Conservation (phyloP, 2,113 vertebrate species). For the Crotophaga sulcirostris region DNA sequence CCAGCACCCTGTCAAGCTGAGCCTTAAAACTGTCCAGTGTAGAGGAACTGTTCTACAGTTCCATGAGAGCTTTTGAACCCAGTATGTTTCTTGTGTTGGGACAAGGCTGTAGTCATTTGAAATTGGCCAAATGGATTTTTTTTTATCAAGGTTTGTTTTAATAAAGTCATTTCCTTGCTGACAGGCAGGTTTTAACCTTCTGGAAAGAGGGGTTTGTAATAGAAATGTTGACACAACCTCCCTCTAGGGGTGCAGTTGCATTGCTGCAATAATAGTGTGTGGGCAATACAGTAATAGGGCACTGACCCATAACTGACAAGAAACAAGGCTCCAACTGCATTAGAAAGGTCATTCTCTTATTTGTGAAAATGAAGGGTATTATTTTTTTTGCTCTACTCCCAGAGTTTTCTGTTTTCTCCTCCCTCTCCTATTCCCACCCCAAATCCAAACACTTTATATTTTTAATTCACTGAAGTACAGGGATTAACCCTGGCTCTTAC, state of each 20-base stretch:
- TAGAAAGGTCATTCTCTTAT: constrained; percentile 60
- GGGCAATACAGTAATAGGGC: constrained; percentile 52
- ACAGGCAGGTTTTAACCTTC: constrained; percentile 66
- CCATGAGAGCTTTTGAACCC: not conserved
- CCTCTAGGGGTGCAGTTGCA: constrained; percentile 62
- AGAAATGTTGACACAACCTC: constrained; percentile 76
- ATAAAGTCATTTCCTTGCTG: constrained; percentile 67
- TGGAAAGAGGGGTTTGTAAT: constrained; percentile 60
- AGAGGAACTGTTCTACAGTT: not conserved
- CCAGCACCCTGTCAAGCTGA: too few relatives aligned
- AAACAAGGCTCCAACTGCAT: constrained; percentile 56
- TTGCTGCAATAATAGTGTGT: constrained; percentile 41
- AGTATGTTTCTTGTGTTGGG: not conserved
- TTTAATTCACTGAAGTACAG: not conserved
- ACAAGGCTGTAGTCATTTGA: constrained; percentile 10
- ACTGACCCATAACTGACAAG: constrained; percentile 65
- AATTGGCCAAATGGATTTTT: constrained; percentile 37
- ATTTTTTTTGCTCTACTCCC: not conserved
- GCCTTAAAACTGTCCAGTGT: too few relatives aligned
- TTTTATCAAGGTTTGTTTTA: constrained; percentile 57
- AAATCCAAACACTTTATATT: constrained; percentile 1
- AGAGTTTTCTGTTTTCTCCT: constrained; percentile 16
- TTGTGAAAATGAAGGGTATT: constrained; percentile 8
- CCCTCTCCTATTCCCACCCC: not conserved
- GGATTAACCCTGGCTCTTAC: not conserved